Base-by-base conservation (phyloP, 2,797 vertebrate species). In the Euthynnus affinis region DNA sequence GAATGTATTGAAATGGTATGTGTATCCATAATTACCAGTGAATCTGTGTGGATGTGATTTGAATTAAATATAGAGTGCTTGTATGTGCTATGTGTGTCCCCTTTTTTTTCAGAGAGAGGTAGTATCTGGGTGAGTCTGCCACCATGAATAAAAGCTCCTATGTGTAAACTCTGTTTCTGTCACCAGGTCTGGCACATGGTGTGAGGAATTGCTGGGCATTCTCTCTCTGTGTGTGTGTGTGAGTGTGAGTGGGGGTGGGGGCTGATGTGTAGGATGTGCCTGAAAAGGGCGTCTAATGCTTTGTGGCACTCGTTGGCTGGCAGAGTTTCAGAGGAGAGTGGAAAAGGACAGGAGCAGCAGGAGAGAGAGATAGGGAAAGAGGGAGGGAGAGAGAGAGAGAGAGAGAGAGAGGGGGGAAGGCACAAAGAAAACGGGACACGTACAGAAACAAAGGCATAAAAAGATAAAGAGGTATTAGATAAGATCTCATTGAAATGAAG, bases 291-390 rank as follows among this genome's bases (percentile, higher is more conserved):
- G 78, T 92, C 80, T 94, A 91, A 94, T 93, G 85, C 87, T 88
- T 92, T 90, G 91, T 94, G 93, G 89, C 93, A 92, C 81, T 88
- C 59, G 76, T 90, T 89, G 88, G 85, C 91, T 92, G 88, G 86
- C 87, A 80, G 78, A 74, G 82, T 85, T 87, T 92, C 88, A 93
- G 89, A 92, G 89, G 90, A 89, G 90, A 88, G 87, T 66, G 71
- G 76, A 71, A 89, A 87, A 91, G 78, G 82, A 90, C 85, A 90
- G 88, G 68, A 88, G 79, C 78, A 89, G 89, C 72, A 86, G 86
- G 71, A 78, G 71, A 22, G 65, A 79, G 52, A 76, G 52, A 66
- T 58, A 60, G 69, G 49, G 53, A 74, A 22, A 69, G 17, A 69
- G 17, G 17, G 15, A 48, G 49, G 32, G 58, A 27, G 18, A 22